Conservation (phyloP, 2,888 invertebrate species). For the Eurytoma adleriae region DNA sequence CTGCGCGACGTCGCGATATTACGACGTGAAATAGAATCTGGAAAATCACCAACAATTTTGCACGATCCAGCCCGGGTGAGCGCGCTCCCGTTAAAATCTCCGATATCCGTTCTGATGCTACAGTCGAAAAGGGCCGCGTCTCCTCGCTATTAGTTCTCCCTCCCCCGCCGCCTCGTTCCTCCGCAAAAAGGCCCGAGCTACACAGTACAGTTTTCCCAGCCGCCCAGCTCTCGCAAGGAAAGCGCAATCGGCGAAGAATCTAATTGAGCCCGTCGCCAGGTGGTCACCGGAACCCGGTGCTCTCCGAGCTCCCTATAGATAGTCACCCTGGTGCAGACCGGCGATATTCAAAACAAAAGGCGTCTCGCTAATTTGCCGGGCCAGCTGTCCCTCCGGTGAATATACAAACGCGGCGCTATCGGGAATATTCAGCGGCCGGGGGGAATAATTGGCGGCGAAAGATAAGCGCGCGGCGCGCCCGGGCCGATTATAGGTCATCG, state of each 20-base stretch:
- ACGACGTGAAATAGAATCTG: conserved; percentile 20
- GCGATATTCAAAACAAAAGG: too few relatives aligned
- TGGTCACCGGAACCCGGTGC: not conserved
- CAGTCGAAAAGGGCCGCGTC: conserved; percentile 16
- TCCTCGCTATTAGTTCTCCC: conserved; percentile 3
- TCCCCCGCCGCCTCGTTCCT: not conserved
- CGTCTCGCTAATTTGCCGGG: not conserved
- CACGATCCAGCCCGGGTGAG: not conserved
- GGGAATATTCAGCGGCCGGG: conserved; percentile 13
- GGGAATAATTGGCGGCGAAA: conserved; percentile 32
- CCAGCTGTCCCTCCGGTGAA: not conserved
- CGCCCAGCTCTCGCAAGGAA: not conserved
- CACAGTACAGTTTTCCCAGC: not conserved
- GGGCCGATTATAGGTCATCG: conserved; percentile 19
- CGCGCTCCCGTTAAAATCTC: conserved; percentile 40
- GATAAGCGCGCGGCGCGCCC: not conserved
- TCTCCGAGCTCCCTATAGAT: too few relatives aligned
- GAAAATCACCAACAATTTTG: conserved; percentile 26
- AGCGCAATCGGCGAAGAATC: not conserved
- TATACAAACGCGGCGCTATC: conserved; percentile 2
- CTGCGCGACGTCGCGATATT: not conserved
- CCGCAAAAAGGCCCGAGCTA: not conserved
- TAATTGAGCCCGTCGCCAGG: conserved; percentile 35
- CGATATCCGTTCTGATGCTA: conserved; percentile 33
- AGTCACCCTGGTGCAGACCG: too few relatives aligned